Conservation (phyloP, 2,797 vertebrate genomes). For the Gila robusta region DNA sequence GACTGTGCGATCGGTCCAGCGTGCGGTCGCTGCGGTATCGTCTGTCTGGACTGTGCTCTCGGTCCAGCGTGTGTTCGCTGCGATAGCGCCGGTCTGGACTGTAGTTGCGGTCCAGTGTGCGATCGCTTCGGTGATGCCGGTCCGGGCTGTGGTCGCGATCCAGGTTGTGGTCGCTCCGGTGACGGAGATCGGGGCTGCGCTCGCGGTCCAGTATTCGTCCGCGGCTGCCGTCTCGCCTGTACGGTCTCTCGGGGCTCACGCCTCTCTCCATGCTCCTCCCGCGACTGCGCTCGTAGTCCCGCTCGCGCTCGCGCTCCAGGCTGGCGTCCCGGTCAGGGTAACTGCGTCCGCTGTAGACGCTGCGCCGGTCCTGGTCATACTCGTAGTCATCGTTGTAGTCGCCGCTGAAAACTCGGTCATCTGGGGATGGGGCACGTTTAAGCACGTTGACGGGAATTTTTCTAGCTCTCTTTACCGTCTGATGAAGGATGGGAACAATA, state of each 20-base stretch:
- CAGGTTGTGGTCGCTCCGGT: conserved; percentile 47
- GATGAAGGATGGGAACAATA: conserved; percentile 16
- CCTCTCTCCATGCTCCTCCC: conserved; percentile 82
- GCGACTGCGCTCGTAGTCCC: conserved; percentile 64
- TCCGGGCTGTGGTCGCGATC: conserved; percentile 65
- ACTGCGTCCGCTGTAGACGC: conserved; percentile 81
- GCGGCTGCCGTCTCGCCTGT: conserved; percentile 79
- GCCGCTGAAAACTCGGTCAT: conserved; percentile 84
- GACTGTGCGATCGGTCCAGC: conserved; percentile 76
- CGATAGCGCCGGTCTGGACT: conserved; percentile 71
- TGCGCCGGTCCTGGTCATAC: conserved; percentile 85
- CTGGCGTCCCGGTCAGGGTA: conserved; percentile 81
- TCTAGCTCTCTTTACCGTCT: conserved; percentile 92
- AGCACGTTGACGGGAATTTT: conserved; percentile 80
- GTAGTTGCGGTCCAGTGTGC: conserved; percentile 71
- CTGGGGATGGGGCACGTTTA: conserved; percentile 82
- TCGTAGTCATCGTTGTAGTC: conserved; percentile 87
- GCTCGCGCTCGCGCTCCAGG: conserved; percentile 69
- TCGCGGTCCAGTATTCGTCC: conserved; percentile 73
- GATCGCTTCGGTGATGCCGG: conserved; percentile 52
- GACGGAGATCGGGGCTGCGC: conserved; percentile 62
- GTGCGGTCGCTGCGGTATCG: conserved; percentile 73
- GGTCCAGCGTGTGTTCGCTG: conserved; percentile 59
- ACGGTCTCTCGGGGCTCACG: conserved; percentile 79
- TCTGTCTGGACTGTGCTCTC: conserved; percentile 72